Conservation (phyloP, 2,888 invertebrate genomes). For the Argyresthia goedartella region DNA sequence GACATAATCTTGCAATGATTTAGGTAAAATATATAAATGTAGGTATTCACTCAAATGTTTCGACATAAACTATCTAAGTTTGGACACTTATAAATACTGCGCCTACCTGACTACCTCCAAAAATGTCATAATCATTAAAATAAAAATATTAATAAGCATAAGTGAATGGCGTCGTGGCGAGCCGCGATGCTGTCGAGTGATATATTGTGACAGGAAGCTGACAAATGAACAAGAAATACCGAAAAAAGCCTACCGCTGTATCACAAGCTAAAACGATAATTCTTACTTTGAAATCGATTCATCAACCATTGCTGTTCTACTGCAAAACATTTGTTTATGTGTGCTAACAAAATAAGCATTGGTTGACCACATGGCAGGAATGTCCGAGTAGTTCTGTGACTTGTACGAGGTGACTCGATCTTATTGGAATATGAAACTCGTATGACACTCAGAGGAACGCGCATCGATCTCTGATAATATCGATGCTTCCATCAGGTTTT, state of each 20-base stretch:
- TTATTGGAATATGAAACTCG: too few species aligned
- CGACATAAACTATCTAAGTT: too few species aligned
- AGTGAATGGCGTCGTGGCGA: neutral
- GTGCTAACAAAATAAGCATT: neutral
- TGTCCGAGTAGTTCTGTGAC: too few species aligned
- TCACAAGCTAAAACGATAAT: neutral
- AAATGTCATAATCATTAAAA: neutral
- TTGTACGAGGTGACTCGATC: too few species aligned
- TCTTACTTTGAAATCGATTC: too few species aligned
- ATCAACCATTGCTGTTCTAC: too few species aligned
- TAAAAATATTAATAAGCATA: constrained; percentile 2
- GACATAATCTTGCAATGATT: too few species aligned
- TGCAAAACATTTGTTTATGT: neutral
- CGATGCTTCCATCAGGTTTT: neutral
- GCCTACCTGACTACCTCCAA: too few species aligned
- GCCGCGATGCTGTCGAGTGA: constrained; percentile 9
- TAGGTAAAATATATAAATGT: too few species aligned
- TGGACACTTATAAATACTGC: too few species aligned
- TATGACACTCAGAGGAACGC: neutral
- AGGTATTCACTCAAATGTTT: too few species aligned
- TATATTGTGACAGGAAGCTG: constrained; percentile 7
- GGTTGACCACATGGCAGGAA: too few species aligned
- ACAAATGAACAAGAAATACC: neutral
- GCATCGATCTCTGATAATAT: neutral
- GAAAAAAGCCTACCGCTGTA: neutral